These are phyloP conservation scores for Tineola bisselliella DNA, from an alignment of 2,888 invertebrate genomes.

Conservation along the genomic window DNA sequence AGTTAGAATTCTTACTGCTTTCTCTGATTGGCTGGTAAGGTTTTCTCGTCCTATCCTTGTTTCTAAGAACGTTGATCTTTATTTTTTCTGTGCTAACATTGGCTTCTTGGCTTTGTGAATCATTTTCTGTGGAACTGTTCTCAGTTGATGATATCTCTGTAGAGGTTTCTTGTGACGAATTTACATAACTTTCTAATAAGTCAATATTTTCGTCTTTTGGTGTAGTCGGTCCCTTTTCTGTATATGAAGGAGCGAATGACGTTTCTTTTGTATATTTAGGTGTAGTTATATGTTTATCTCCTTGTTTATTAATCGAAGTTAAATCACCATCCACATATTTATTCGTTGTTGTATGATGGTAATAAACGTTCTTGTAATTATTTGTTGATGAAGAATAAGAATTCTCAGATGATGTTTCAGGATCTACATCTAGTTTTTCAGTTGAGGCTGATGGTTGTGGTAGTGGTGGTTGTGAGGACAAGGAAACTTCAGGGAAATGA, in stretches of 20 bases:
- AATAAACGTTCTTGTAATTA: neutral
- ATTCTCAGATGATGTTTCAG: neutral
- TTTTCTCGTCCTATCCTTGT: conserved; percentile 47
- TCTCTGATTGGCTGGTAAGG: conserved; percentile 41
- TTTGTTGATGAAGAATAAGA: neutral
- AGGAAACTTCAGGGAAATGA: conserved; percentile 31
- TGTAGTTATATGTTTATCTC: neutral
- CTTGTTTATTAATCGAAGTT: neutral
- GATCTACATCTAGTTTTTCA: neutral
- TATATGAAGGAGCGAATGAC: conserved; percentile 2
- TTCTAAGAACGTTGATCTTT: conserved; percentile 33
- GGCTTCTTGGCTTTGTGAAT: conserved; percentile 36
- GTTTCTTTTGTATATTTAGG: neutral
- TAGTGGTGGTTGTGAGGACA: neutral
- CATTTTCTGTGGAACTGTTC: conserved; percentile 26
- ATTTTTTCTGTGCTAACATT: conserved; percentile 31
- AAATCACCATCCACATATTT: neutral
- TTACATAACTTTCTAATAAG: neutral
- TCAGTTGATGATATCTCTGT: conserved; percentile 24
- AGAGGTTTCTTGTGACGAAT: conserved; percentile 17
- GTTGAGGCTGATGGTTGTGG: conserved; percentile 7
- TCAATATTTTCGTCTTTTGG: neutral
- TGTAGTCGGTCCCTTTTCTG: conserved; percentile 17
- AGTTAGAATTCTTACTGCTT: conserved; percentile 38
- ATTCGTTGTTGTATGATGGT: neutral